Base-by-base conservation (phyloP, 92 coral and sea anemone species). In the Porites evermanni region DNA sequence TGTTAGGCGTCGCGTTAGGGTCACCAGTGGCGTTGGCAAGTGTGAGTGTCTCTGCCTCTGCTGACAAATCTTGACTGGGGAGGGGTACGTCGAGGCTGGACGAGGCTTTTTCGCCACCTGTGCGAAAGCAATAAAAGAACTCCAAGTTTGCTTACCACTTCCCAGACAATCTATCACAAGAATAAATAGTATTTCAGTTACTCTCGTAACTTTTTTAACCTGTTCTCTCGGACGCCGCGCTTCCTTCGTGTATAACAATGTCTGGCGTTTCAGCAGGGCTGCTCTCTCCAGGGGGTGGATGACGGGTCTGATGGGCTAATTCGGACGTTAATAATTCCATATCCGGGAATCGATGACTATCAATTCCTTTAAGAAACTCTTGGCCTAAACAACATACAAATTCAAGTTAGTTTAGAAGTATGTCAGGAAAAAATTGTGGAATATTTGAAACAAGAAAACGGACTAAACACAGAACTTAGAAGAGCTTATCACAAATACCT, bases 241-340 rank as follows among this genome's bases (percentile, higher is more conserved):
- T 83, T 29, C 32, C 68, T 51, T 21, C 24, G 6, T 70, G 71
- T 19, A 79, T 18, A 24, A 53, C 74, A 59, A 72, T 47, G 44
- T 84, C 85, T 23, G 95, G 95, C 74, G 98, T 92, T 67, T 92
- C 95, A 6, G 93, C 81, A 1, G 83, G 91, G 80, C 94, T 94
- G 29, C 87, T 89, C 64, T 90, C 94, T 59, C 95, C 98, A 68
- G 98, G 98, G 92, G 98, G 95, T 72, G 98, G 98, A 66, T 94
- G 98, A 80, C 99, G 98, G 86, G 98, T 91, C 53, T 95, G 97
- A 61, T 93, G 80, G 12, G 98, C 99, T 61, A 97, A 85, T 50
- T 91, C 91, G 6, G 98, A 93, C 38, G 98, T 90, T 58, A 97
- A 88, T 10, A 85, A 75, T 47, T 92, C 91, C 92, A 97, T 93